Percentiles rank a stretch among this genome's conserved stretches.
phyloP scores from a whole-genome alignment of 2,797 vertebrate genomes.

The Notoglanidium macrostoma region DNA sequence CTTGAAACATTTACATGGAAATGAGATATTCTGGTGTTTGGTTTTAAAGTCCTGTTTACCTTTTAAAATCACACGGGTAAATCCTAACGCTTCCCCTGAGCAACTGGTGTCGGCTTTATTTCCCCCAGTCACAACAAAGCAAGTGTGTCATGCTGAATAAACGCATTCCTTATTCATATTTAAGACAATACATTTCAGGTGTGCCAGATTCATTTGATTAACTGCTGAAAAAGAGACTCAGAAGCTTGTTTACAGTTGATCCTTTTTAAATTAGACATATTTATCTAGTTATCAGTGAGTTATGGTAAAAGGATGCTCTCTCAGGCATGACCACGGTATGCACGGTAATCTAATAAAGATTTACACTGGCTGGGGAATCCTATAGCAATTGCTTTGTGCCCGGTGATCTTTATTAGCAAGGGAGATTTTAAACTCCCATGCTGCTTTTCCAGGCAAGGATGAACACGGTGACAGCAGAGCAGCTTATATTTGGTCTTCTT shows the following conservation, averaged over 20 bases:
- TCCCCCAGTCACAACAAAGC: not conserved
- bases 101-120: not conserved
- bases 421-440: not conserved
- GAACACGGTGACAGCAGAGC: not conserved
- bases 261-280: not conserved
- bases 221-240: not conserved
- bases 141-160: not conserved
- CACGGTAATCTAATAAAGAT: constrained; percentile 7
- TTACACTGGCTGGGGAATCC: constrained; percentile 5
- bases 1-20: not conserved
- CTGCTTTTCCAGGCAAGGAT: not conserved
- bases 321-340: not conserved
- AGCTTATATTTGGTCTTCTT: not conserved
- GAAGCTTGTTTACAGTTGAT: not conserved
- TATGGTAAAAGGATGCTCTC: not conserved
- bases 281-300: constrained; percentile 12
- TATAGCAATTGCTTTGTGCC: constrained; percentile 1
- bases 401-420: not conserved
- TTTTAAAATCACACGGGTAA: not conserved
- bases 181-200: not conserved
- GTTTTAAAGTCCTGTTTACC: not conserved
- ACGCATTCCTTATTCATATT: not conserved
- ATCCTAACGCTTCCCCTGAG: not conserved
- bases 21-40: not conserved
- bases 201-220: not conserved